These are phyloP conservation scores for Rhinogobio ventralis DNA, from an alignment of 2,797 vertebrate genomes.

Conservation along the genomic window DNA sequence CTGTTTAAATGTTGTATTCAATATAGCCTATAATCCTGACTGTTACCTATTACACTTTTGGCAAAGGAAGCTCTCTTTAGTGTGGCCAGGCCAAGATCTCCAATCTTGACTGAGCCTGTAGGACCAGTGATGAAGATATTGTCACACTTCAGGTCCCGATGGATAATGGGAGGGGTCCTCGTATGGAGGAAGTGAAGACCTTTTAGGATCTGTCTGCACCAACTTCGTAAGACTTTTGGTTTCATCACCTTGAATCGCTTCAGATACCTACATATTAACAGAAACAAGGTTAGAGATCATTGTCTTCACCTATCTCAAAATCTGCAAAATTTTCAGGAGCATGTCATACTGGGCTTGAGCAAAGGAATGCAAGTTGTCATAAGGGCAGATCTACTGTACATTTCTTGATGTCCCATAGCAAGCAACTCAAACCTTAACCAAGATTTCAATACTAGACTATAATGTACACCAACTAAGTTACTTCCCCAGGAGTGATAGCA, in stretches of 20 bases:
- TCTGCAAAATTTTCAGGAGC: background rate
- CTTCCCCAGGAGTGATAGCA: background rate
- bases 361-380: background rate
- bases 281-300: background rate
- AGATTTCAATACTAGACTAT: background rate
- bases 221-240: constrained; percentile 95
- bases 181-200: constrained; percentile 97
- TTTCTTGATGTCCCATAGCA: background rate
- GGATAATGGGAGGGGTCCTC: constrained; percentile 96
- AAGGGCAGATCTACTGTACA: background rate
- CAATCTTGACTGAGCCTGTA: constrained; percentile 98
- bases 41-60: constrained; percentile 96
- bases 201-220: constrained; percentile 98
- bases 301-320: background rate
- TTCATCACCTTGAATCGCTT: constrained; percentile 99
- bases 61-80: constrained; percentile 97
- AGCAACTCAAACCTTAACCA: background rate
- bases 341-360: background rate
- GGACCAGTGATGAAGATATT: constrained; percentile 99
- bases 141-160: constrained; percentile 98
- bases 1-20: background rate
- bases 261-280: constrained; percentile 84
- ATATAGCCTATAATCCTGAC: constrained; percentile 6
- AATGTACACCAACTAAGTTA: background rate
- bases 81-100: constrained; percentile 95